These are phyloP conservation scores for Antheraea yamamai DNA, from an alignment of 2,888 invertebrate species.

Conservation along the genomic window DNA sequence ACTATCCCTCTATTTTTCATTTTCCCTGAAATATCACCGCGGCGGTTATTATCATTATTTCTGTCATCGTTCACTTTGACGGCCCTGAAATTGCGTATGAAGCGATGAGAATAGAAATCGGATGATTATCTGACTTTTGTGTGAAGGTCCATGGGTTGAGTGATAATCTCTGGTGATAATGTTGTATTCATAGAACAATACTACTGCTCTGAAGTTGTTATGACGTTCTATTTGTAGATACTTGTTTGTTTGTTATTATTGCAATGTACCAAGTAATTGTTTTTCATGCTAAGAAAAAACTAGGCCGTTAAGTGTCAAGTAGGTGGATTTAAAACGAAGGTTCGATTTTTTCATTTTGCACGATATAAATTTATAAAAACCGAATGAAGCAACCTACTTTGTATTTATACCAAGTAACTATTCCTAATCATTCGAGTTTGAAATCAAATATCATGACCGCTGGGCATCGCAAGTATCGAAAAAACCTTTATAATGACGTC, in stretches of 20 bases:
- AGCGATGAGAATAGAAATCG: conserved; percentile 4
- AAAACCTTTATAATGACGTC: no score
- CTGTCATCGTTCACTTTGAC: conserved; percentile 20
- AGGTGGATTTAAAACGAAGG: no score
- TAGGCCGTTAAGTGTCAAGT: no score
- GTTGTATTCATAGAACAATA: conserved; percentile 7
- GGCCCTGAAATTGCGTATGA: conserved; percentile 11
- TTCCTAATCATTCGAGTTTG: not conserved
- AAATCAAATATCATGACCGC: not conserved
- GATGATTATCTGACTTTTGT: conserved; percentile 11
- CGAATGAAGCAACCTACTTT: not conserved
- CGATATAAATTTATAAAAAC: not conserved
- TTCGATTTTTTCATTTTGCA: no score
- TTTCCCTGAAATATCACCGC: conserved; percentile 16
- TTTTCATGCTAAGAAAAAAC: not conserved
- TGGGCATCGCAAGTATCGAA: not conserved
- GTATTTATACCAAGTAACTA: not conserved
- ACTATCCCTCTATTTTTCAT: conserved; percentile 7
- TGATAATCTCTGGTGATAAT: conserved; percentile 5
- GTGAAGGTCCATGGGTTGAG: conserved; percentile 7
- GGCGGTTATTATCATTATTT: conserved; percentile 17
- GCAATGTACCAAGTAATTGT: not conserved
- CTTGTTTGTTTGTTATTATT: not conserved
- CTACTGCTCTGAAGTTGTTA: not conserved
- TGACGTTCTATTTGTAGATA: not conserved